Conservation (phyloP, 2,797 vertebrate genomes). For the Poeciliopsis presidionis region DNA sequence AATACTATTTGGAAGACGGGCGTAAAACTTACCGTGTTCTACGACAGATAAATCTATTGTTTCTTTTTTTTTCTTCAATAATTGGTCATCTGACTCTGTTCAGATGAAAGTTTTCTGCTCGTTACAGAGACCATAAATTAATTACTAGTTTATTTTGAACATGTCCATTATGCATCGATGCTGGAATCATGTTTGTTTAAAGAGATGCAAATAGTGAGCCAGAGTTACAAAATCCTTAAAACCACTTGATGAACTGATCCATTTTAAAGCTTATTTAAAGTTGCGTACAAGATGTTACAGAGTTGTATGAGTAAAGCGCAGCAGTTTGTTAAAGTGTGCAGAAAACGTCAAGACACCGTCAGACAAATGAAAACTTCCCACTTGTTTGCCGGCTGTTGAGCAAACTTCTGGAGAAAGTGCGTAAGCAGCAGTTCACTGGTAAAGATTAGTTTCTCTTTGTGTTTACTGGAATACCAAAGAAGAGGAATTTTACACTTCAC, state of each 20-base stretch:
- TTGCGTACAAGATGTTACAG: neutral
- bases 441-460: conserved; percentile 30
- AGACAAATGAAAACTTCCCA: conserved; percentile 62
- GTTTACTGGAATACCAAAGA: conserved; percentile 34
- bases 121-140: neutral
- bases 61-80: neutral
- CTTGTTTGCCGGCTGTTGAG: conserved; percentile 53
- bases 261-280: neutral
- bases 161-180: neutral
- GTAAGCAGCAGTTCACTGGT: conserved; percentile 37
- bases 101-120: no score
- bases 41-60: neutral
- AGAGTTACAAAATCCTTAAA: neutral
- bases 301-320: neutral
- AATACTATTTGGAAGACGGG: neutral
- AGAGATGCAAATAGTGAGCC: neutral
- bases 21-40: neutral
- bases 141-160: neutral
- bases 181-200: neutral
- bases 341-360: conserved; percentile 61
- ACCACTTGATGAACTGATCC: neutral
- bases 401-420: conserved; percentile 58
- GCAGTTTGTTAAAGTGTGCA: conserved; percentile 4
- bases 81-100: neutral
- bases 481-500: conserved; percentile 54